Conservation (phyloP, 2,797 vertebrate species). For the Harpagifer antarcticus region DNA sequence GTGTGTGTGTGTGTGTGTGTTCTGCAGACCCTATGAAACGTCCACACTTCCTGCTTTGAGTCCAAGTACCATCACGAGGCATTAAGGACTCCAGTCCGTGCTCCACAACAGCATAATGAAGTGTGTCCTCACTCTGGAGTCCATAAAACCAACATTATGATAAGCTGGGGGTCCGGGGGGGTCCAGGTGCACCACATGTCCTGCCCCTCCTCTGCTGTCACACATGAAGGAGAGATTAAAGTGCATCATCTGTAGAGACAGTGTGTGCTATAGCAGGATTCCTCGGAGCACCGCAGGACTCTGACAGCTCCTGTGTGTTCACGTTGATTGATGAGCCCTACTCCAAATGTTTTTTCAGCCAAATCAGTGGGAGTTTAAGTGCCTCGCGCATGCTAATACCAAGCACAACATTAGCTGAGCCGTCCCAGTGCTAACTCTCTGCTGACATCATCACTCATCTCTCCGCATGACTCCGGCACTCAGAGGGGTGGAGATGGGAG, state of each 20-base stretch:
- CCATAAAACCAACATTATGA: neutral
- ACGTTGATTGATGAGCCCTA: constrained; percentile 86
- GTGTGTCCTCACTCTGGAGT: neutral
- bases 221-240: constrained; percentile 14
- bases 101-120: neutral
- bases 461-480: constrained; percentile 74
- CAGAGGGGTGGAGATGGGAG: constrained; percentile 38
- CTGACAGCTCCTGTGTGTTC: constrained; percentile 81
- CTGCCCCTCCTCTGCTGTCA: constrained; percentile 14
- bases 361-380: constrained; percentile 88
- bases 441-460: constrained; percentile 84
- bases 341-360: constrained; percentile 86
- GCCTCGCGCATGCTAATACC: constrained; percentile 85
- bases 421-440: constrained; percentile 70
- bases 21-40: too few species aligned
- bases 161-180: neutral
- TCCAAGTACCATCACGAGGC: too few species aligned
- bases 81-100: neutral
- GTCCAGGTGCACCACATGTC: constrained; percentile 7
- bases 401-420: constrained; percentile 83
- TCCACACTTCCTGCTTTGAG: too few species aligned
- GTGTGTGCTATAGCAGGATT: constrained; percentile 26
- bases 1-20: too few species aligned
- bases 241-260: constrained; percentile 47
- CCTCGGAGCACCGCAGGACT: constrained; percentile 70